These are phyloP conservation scores for Cordylochernes scorpioides DNA, from an alignment of 2,888 invertebrate species.

Conservation along the genomic window DNA sequence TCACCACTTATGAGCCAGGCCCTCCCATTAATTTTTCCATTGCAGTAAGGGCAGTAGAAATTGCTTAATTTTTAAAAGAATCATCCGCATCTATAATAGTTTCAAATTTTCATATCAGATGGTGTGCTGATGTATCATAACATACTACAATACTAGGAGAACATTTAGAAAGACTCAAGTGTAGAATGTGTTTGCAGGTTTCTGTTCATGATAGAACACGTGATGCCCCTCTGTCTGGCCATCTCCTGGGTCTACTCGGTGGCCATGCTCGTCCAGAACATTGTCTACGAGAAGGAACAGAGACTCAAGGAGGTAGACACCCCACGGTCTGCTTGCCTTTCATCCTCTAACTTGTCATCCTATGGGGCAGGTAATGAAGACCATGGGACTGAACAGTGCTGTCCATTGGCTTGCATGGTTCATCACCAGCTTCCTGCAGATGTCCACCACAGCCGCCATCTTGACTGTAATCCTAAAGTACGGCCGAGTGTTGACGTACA, in stretches of 20 bases:
- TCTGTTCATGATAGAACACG: constrained; percentile 21
- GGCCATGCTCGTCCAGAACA: constrained; percentile 27
- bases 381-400: constrained; percentile 30
- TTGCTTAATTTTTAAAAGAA: no score
- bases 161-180: neutral
- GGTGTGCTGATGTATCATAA: neutral
- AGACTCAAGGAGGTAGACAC: constrained; percentile 22
- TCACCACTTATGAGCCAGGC: no score
- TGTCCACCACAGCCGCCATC: constrained; percentile 35
- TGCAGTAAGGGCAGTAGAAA: no score
- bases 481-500: constrained; percentile 41
- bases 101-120: neutral
- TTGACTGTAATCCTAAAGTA: constrained; percentile 35
- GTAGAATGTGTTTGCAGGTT: constrained; percentile 17
- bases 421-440: constrained; percentile 27
- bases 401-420: constrained; percentile 35
- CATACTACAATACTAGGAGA: no score
- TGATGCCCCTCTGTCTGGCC: constrained; percentile 26
- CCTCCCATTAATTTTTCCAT: no score
- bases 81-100: neutral
- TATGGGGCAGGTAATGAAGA: constrained; percentile 25
- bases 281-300: constrained; percentile 28
- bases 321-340: neutral
- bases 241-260: constrained; percentile 28
- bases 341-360: no score